Conservation (phyloP, 2,888 invertebrate species). For the Dione vanillae region DNA sequence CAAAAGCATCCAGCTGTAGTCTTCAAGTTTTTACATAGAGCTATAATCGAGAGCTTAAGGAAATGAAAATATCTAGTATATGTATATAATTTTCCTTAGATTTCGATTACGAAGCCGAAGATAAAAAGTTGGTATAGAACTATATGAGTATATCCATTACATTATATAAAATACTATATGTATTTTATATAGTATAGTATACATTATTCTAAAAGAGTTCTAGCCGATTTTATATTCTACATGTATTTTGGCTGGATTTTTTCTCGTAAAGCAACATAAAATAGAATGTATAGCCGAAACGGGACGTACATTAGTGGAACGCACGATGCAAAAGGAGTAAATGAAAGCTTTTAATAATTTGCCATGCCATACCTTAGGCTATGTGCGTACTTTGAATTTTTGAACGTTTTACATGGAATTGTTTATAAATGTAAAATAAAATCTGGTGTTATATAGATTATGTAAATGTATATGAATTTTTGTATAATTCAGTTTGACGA, state of each 20-base stretch:
- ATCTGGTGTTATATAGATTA: too few species aligned
- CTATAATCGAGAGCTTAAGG: too few species aligned
- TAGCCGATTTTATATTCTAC: background rate
- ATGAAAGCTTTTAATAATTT: conserved; percentile 21
- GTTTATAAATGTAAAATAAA: background rate
- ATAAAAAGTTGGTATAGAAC: too few species aligned
- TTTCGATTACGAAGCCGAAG: too few species aligned
- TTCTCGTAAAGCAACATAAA: background rate
- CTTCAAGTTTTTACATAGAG: too few species aligned
- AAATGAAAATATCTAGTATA: too few species aligned
- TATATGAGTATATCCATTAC: too few species aligned
- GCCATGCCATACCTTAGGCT: conserved; percentile 11
- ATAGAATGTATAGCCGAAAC: conserved; percentile 5
- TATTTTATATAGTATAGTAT: background rate
- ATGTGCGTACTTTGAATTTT: background rate
- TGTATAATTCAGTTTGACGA: too few species aligned
- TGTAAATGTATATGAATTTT: too few species aligned
- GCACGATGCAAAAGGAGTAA: conserved; percentile 10
- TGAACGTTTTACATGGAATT: background rate
- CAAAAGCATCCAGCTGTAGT: too few species aligned
- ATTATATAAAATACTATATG: too few species aligned
- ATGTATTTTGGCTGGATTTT: background rate
- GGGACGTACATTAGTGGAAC: conserved; percentile 18
- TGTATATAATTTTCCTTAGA: too few species aligned
- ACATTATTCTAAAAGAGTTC: background rate